Evolutionary conservation across 2,113 vertebrate genomes (phyloP).

Genomic region (Vombatus ursinus): DNA sequence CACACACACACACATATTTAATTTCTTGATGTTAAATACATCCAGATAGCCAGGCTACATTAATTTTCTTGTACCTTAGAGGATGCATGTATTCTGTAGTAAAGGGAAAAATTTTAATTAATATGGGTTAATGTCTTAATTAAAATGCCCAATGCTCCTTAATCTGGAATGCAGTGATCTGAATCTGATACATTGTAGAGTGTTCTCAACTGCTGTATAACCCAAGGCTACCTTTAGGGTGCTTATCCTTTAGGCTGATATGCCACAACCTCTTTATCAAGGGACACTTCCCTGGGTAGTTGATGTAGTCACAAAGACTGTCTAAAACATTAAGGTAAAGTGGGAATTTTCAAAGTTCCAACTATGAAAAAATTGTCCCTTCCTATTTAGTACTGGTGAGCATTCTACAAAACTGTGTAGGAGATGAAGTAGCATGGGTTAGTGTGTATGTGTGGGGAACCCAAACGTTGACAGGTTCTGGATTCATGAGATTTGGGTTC

Average conservation of each 20-base stretch:
- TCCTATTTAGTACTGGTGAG: not conserved
- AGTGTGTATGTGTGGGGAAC: too few relatives aligned
- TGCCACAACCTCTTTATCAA: slow-evolving; percentile 35
- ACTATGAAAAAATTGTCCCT: not conserved
- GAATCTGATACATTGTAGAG: not conserved
- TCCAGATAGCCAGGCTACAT: not conserved
- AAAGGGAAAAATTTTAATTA: slow-evolving; percentile 6
- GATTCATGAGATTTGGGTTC: not conserved
- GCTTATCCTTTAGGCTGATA: not conserved
- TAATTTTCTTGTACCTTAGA: slow-evolving; percentile 20
- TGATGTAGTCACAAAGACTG: not conserved
- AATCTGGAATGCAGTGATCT: not conserved
- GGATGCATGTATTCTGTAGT: not conserved
- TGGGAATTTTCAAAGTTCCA: not conserved
- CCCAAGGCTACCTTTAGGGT: slow-evolving; percentile 1
- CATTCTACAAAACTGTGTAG: not conserved
- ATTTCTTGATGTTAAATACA: slow-evolving; percentile 19
- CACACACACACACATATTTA: not conserved
- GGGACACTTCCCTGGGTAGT: not conserved
- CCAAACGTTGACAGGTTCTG: not conserved
- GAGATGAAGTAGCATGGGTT: too few relatives aligned
- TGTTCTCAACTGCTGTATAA: not conserved
- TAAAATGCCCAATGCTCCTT: slow-evolving; percentile 12
- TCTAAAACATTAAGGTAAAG: not conserved
- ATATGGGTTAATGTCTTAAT: not conserved